A percentile compares a stretch with the other conserved stretches of the same genome.
phyloP scores from a whole-genome alignment of 2,797 vertebrate species.

The Tamandua tetradactyla region DNA sequence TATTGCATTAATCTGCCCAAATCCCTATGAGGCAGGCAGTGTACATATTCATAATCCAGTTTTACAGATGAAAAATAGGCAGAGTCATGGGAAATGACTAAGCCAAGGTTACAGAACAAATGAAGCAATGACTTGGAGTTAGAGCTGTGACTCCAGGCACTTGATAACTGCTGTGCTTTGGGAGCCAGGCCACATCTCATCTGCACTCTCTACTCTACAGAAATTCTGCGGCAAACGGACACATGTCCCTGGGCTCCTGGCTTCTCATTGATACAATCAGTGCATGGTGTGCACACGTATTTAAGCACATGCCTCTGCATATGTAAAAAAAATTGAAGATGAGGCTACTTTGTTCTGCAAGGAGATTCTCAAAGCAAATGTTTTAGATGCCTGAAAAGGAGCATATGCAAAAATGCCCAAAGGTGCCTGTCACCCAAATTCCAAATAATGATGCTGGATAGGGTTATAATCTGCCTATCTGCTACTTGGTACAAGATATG shows the following conservation, averaged over 20 bases:
- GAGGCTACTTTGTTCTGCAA: background rate
- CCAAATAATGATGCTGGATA: background rate
- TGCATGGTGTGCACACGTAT: fast-evolving
- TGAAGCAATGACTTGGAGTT: background rate
- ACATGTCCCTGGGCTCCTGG: background rate
- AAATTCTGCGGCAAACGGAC: background rate
- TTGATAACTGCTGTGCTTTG: background rate
- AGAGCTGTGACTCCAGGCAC: background rate
- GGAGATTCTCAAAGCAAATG: background rate
- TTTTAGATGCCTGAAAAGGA: background rate
- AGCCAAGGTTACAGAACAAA: conserved; percentile 1
- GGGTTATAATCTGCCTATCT: too few species aligned
- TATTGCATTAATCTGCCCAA: conserved; percentile 54
- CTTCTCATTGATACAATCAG: background rate
- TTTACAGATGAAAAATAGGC: conserved; percentile 51
- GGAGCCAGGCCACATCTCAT: background rate
- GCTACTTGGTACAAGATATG: too few species aligned
- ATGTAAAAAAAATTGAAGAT: background rate
- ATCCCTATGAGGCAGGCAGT: conserved; percentile 46
- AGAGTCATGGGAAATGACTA: conserved; percentile 34
- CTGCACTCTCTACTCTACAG: background rate
- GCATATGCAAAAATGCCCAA: background rate
- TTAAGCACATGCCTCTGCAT: background rate
- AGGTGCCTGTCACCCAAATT: background rate
- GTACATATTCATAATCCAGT: conserved; percentile 63